A percentile compares a stretch with the other conserved stretches of the same genome.
These are phyloP conservation scores for Tillus elongatus DNA, from an alignment of 2,888 invertebrate species.

Conservation along the genomic window DNA sequence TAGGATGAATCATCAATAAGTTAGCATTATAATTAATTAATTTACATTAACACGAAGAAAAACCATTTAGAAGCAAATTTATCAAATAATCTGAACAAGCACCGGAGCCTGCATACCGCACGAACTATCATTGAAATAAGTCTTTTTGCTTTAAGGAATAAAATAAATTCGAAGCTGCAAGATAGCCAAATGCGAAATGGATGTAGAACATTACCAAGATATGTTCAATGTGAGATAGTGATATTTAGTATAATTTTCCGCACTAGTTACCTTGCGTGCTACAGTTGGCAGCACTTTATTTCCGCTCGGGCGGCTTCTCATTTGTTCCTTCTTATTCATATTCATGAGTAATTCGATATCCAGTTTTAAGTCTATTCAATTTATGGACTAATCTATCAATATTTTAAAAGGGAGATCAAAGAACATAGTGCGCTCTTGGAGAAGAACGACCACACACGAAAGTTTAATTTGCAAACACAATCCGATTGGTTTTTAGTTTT, in stretches of 20 bases:
- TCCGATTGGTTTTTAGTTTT: too few species aligned
- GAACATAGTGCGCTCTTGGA: too few species aligned
- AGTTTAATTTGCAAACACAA: too few species aligned
- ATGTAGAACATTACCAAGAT: constrained; percentile 11
- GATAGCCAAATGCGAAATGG: constrained; percentile 2
- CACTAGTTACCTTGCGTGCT: constrained; percentile 16
- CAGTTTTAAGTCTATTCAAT: too few species aligned
- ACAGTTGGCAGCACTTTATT: constrained; percentile 11
- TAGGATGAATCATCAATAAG: background rate
- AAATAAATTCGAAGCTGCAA: background rate
- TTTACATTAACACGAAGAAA: background rate
- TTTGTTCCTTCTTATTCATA: constrained; percentile 15
- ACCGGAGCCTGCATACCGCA: background rate
- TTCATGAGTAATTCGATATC: too few species aligned
- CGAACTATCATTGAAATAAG: background rate
- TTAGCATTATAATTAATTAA: constrained; percentile 1
- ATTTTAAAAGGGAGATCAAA: too few species aligned
- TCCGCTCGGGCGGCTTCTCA: constrained; percentile 15
- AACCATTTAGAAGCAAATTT: background rate
- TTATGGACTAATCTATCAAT: too few species aligned
- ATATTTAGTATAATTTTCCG: constrained; percentile 18
- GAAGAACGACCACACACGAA: too few species aligned
- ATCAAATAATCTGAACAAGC: background rate
- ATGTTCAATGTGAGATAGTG: constrained; percentile 13
- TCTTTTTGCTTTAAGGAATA: too few species aligned